Conservation (phyloP, 2,797 vertebrate genomes). For the Anguilla marmorata region DNA sequence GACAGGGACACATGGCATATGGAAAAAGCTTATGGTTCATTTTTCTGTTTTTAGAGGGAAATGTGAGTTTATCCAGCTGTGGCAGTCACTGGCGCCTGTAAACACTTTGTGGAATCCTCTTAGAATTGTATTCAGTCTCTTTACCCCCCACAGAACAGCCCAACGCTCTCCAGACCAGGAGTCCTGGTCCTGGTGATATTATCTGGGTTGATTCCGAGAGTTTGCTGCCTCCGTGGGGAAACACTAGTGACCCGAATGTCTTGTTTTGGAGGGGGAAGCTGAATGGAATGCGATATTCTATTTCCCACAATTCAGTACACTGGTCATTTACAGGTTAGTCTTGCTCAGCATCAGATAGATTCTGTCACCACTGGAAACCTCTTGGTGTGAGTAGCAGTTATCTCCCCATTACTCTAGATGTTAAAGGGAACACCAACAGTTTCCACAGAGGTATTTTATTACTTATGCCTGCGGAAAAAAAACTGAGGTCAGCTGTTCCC, state of each 20-base stretch:
- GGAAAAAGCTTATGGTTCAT: background rate
- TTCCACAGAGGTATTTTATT: slow-evolving; percentile 15
- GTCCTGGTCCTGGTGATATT: background rate
- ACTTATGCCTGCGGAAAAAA: background rate
- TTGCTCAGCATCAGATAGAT: slow-evolving; percentile 6
- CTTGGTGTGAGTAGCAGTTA: background rate
- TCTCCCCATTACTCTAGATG: background rate
- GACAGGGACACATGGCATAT: background rate
- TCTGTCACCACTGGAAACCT: background rate
- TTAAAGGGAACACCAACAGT: background rate
- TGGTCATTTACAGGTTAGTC: slow-evolving; percentile 11
- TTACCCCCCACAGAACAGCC: slow-evolving; percentile 5
- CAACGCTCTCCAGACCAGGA: background rate
- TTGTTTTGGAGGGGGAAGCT: background rate
- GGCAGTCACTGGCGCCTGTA: background rate
- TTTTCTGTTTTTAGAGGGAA: slow-evolving; percentile 9
- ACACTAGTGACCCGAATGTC: slow-evolving; percentile 15
- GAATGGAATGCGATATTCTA: background rate
- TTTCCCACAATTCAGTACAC: background rate
- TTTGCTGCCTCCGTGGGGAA: background rate
- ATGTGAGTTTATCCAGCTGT: background rate
- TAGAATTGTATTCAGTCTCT: background rate
- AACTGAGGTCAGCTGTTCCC: background rate
- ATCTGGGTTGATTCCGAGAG: background rate
- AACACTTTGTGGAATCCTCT: background rate